Evolutionary conservation across 2,113 vertebrate genomes (phyloP).

Genomic region (Chinchilla lanigera): DNA sequence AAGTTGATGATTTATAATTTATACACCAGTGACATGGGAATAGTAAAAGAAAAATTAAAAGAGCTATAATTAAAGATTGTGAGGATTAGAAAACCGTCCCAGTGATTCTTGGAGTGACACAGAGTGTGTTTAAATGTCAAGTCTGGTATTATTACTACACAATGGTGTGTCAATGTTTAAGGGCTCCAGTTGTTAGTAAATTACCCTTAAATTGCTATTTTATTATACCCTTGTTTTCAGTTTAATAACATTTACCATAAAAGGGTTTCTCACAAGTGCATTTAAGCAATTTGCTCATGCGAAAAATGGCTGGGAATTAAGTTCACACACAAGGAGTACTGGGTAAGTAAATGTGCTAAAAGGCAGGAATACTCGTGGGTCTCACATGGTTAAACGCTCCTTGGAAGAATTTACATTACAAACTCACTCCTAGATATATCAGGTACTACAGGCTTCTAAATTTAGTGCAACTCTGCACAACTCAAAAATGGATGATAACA

Average conservation of each 20-base stretch:
- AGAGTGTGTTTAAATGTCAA: constrained; percentile 66
- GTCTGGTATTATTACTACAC: constrained; percentile 59
- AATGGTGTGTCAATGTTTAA: constrained; percentile 72
- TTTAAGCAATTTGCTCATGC: constrained; percentile 78
- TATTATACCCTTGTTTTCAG: constrained; percentile 82
- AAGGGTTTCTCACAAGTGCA: constrained; percentile 81
- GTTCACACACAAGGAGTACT: not conserved
- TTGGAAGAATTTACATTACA: constrained; percentile 41
- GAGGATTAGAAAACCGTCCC: constrained; percentile 65
- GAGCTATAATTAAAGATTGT: constrained; percentile 73
- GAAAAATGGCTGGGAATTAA: constrained; percentile 72
- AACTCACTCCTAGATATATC: constrained; percentile 26
- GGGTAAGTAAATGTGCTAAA: constrained; percentile 16
- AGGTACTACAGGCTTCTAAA: constrained; percentile 47
- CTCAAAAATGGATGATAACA: not conserved
- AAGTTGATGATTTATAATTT: constrained; percentile 70
- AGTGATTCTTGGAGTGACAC: constrained; percentile 71
- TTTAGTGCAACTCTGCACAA: constrained; percentile 5
- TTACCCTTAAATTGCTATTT: constrained; percentile 81
- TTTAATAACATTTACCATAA: constrained; percentile 80
- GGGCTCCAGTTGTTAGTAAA: constrained; percentile 79
- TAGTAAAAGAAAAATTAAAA: constrained; percentile 57
- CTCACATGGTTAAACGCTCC: constrained; percentile 31
- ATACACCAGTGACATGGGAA: constrained; percentile 68
- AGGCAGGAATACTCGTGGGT: not conserved